Conservation (phyloP, 2,113 vertebrate genomes). For the Mesitornis unicolor region DNA sequence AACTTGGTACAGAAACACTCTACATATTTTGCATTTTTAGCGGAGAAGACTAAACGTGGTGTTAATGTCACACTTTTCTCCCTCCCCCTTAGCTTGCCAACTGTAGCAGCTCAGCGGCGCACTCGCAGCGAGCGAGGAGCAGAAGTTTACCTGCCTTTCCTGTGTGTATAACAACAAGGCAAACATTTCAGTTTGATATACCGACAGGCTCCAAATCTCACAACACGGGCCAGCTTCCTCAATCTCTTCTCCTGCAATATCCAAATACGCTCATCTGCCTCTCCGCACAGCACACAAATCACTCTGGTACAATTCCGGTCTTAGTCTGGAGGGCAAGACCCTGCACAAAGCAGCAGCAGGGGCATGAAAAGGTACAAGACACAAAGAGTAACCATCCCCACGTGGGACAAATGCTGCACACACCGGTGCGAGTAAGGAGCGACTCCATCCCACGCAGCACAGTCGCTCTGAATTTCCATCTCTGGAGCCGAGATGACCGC, state of each 20-base stretch:
- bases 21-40: neutral
- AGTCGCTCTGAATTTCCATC: neutral
- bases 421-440: neutral
- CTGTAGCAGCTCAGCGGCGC: neutral
- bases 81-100: neutral
- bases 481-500: neutral
- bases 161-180: slow-evolving; percentile 72
- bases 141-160: slow-evolving; percentile 47
- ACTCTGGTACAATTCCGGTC: neutral
- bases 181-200: slow-evolving; percentile 57
- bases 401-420: neutral
- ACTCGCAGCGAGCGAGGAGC: neutral
- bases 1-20: neutral
- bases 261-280: neutral
- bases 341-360: neutral
- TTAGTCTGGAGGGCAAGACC: neutral
- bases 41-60: neutral
- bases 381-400: neutral
- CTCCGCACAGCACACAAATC: neutral
- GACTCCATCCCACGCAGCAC: neutral
- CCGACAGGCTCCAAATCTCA: neutral
- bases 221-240: slow-evolving; percentile 32
- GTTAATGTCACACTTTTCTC: neutral
- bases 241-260: neutral
- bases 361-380: neutral